phyloP scores from a whole-genome alignment of 2,888 invertebrate genomes.

The Mesorhabditis sp. region DNA sequence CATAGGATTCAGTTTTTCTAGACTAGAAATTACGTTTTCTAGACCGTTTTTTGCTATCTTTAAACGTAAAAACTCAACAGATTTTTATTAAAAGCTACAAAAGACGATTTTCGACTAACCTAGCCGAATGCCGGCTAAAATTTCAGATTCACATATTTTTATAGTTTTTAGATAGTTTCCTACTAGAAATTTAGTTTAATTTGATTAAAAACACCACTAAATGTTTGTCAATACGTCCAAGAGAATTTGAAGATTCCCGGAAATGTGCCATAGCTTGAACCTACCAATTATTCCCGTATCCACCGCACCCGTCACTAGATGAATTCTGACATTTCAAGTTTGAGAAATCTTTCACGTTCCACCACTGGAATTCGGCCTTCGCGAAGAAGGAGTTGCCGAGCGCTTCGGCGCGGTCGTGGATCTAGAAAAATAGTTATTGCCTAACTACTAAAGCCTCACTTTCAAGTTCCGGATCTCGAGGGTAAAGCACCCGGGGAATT shows the following conservation, averaged over 20 bases:
- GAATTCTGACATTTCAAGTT: conserved; percentile 57
- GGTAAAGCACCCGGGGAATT: conserved; percentile 58
- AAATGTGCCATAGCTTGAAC: conserved; percentile 10
- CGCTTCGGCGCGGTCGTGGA: conserved; percentile 42
- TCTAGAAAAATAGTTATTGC: conserved; percentile 18
- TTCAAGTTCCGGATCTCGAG: conserved; percentile 54
- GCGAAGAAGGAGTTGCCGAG: conserved; percentile 55
- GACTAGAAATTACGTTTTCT: too few species aligned
- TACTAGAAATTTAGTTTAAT: too few species aligned
- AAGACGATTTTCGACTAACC: too few species aligned
- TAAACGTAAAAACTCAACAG: too few species aligned
- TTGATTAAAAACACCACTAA: too few species aligned
- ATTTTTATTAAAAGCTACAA: too few species aligned
- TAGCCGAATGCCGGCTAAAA: too few species aligned
- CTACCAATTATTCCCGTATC: conserved; percentile 57
- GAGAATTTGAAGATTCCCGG: too few species aligned
- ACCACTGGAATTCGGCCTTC: conserved; percentile 58
- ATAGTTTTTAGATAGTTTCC: too few species aligned
- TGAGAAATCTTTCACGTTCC: conserved; percentile 55
- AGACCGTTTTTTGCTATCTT: too few species aligned
- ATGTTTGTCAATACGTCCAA: too few species aligned
- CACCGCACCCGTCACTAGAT: conserved; percentile 56
- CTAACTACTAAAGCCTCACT: neutral
- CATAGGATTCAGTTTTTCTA: too few species aligned
- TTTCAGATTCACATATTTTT: neutral